Evolutionary conservation across 1,140 invertebrate genomes (phyloP), one percentile per base, ranked within the genome.

Genomic region (Aphelinus atriplicis): DNA sequence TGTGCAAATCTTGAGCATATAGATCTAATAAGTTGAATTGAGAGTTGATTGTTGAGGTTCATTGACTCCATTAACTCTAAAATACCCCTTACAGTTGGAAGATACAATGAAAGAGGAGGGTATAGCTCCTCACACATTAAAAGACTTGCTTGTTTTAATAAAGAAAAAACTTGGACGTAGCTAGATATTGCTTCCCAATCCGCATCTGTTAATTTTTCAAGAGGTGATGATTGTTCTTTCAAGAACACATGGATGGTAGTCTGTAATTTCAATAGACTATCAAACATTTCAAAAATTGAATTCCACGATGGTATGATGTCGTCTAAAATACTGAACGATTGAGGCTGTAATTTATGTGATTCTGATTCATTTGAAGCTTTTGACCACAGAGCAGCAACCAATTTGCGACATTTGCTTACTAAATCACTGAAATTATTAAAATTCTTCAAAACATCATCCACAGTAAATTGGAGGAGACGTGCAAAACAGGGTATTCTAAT

Each of bases 401-500:
- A 57, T 3, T 10, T 42, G 42, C 48, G 69, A 62, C 69, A 76
- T 53, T 76, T 76, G 46, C 43, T 48, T 5, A 71, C 64, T 3
- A 76, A 6, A 9, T 42, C 51, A 67, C 67, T 55, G 50, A 76
- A 76, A 7, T 76, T 45, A 45, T 60, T 48, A 48, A 71, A 71
- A 51, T 60, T 71, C 26, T 68, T 55, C 26, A 76, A 46, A 43
- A 71, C 69, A 56, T 76, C 75, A 48, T 76, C 75, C 1, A 76
- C 64, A 3, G 64, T 76, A 7, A 67, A 62, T 67, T 76, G 75
- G 45, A 76, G 62, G 9, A 76, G 56, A 26, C 69, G 68, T 9
- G 75, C 68, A 65, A 76, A 71, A 47, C 75, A 76, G 43, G 75
- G 75, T 48, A 76, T 47, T 61, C 75, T 71, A 45, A 71, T 68